phyloP scores from a whole-genome alignment of 1,140 invertebrate genomes.

The Scaptomyza montana region DNA sequence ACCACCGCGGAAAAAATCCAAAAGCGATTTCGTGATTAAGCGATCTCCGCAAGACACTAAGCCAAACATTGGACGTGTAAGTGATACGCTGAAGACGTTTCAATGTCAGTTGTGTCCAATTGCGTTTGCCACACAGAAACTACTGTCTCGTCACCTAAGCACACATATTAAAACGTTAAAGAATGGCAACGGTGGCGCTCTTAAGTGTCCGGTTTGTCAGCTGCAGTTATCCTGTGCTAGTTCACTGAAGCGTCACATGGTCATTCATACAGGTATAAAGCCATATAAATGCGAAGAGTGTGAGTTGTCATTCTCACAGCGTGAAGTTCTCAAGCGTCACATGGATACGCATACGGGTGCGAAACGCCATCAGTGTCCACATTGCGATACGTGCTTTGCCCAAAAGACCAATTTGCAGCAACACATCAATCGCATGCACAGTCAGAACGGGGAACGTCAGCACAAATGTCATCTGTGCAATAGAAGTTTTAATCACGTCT shows the following conservation, averaged over 20 bases:
- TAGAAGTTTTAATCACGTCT: conserved; percentile 85
- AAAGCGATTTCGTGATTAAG: conserved; percentile 50
- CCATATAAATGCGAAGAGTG: conserved; percentile 91
- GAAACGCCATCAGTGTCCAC: conserved; percentile 91
- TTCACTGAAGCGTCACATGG: conserved; percentile 90
- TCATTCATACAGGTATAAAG: conserved; percentile 91
- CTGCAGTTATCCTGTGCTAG: conserved; percentile 92
- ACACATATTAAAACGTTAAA: conserved; percentile 87
- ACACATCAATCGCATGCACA: conserved; percentile 87
- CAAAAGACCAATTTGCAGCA: conserved; percentile 88
- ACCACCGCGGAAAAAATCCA: conserved; percentile 7
- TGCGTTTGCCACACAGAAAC: conserved; percentile 85
- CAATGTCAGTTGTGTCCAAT: conserved; percentile 86
- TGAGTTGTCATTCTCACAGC: conserved; percentile 89
- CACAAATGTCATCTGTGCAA: conserved; percentile 88
- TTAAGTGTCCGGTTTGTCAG: conserved; percentile 88
- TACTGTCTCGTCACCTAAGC: conserved; percentile 86
- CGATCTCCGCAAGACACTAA: conserved; percentile 5
- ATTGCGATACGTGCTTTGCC: conserved; percentile 90
- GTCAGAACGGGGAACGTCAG: conserved; percentile 85
- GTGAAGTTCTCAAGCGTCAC: conserved; percentile 92
- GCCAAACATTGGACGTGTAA: conserved; percentile 40
- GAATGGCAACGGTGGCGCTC: conserved; percentile 77
- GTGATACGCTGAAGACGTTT: conserved; percentile 84
- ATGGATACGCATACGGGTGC: conserved; percentile 93